Evolutionary conservation across 2,888 invertebrate genomes (phyloP).

Genomic region (Endotricha flammealis): DNA sequence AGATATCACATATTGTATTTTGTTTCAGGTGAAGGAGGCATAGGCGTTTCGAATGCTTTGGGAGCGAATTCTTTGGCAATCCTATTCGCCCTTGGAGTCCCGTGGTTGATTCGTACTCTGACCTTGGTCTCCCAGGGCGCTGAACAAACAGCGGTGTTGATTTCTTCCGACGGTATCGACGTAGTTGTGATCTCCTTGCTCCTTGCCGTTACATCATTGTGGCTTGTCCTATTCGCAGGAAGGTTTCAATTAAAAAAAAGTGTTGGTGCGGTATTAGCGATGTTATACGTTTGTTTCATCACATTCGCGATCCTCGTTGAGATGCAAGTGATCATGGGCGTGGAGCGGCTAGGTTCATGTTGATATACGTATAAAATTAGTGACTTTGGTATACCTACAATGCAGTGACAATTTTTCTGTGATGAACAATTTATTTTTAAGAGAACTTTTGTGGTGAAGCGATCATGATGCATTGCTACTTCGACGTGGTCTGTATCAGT

Average conservation of each 20-base stretch:
- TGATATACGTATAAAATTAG: neutral
- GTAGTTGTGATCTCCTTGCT: conserved; percentile 89
- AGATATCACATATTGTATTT: conserved; percentile 9
- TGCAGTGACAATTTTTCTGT: neutral
- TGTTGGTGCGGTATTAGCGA: conserved; percentile 82
- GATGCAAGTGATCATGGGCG: conserved; percentile 80
- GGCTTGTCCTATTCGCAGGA: conserved; percentile 81
- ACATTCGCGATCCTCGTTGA: conserved; percentile 88
- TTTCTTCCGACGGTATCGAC: conserved; percentile 88
- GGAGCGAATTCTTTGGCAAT: conserved; percentile 93
- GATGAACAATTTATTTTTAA: neutral
- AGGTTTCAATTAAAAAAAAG: conserved; percentile 84
- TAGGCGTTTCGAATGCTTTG: conserved; percentile 91
- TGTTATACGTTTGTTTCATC: conserved; percentile 84
- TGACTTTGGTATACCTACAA: neutral
- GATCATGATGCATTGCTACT: neutral
- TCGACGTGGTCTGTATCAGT: neutral
- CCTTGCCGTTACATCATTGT: conserved; percentile 84
- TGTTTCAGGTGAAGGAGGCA: conserved; percentile 86
- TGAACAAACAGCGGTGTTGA: conserved; percentile 74
- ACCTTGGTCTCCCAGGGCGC: conserved; percentile 66
- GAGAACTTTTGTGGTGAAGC: neutral
- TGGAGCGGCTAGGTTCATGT: conserved; percentile 15
- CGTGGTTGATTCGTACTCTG: conserved; percentile 89
- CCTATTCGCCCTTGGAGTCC: conserved; percentile 87